A percentile compares a stretch with the other conserved stretches of the same genome.
These are phyloP conservation scores for Epicauta chinensis DNA, from an alignment of 1,140 invertebrate genomes.

Conservation along the genomic window DNA sequence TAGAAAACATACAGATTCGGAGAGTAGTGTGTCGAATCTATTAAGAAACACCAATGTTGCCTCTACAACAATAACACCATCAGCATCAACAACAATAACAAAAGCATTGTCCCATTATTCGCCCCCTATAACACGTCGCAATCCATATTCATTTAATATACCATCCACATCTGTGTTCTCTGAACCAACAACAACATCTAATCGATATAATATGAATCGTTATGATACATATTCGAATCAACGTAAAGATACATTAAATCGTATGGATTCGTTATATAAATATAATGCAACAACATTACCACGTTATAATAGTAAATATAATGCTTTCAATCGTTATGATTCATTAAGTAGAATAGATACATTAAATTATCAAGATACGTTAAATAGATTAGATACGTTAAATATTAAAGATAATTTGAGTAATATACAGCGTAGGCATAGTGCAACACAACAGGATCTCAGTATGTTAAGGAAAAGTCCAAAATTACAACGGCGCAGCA, in stretches of 20 bases:
- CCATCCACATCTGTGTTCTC: slow-evolving; percentile 37
- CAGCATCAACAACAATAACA: background rate
- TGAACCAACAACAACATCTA: slow-evolving; percentile 25
- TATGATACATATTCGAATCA: background rate
- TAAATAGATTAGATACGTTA: slow-evolving; percentile 34
- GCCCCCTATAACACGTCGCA: slow-evolving; percentile 33
- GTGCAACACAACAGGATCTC: slow-evolving; percentile 40
- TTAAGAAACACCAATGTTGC: slow-evolving; percentile 27
- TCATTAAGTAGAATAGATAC: slow-evolving; percentile 41
- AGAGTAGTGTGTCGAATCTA: slow-evolving; percentile 30
- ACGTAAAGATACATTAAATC: slow-evolving; percentile 8
- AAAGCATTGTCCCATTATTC: slow-evolving; percentile 36
- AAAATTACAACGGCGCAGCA: slow-evolving; percentile 36
- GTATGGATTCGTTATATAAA: slow-evolving; percentile 31
- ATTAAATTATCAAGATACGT: slow-evolving; percentile 32
- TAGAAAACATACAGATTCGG: slow-evolving; percentile 39
- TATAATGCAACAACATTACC: slow-evolving; percentile 21
- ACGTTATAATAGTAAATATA: slow-evolving; percentile 11
- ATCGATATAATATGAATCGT: background rate
- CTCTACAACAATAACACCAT: too few species aligned
- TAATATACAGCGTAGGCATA: slow-evolving; percentile 33
- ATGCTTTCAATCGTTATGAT: slow-evolving; percentile 36
- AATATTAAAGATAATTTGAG: slow-evolving; percentile 30
- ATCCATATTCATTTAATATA: slow-evolving; percentile 31
- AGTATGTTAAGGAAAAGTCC: slow-evolving; percentile 32